Base-by-base conservation (phyloP, 2,113 vertebrate species). In the Elanus axillaris region DNA sequence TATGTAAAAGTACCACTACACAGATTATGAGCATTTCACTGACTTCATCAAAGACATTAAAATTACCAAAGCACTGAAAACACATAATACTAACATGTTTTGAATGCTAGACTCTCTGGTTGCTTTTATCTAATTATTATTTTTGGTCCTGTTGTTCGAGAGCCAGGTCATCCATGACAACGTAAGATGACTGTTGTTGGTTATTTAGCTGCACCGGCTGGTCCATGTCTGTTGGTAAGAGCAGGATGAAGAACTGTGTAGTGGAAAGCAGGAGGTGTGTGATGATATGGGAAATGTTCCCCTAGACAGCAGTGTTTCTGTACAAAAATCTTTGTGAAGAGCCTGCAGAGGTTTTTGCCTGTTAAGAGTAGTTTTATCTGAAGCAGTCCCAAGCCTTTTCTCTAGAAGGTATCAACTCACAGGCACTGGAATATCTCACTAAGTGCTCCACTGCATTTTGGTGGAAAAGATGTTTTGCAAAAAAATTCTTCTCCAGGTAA, bases 21-120 rank as follows among this genome's bases (percentile, higher is more conserved):
- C 34, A 82, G 50, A 72, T 64, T 47, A 32, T 22, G 8, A 92
- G 12, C 43, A 55, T 96, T 94, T 76, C 74, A 82, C 45, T 76
- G 60, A 85, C 40, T 85, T 73, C 45, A 71, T 74, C 21, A 72
- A 79, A 86, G 34, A 32, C 29, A 48, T 53, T 52, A 50, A 66
- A 83, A 88, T 63, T 55, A 7, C 18, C 31, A 71, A 67, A 86
- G 7, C n/a, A 66, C 32, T 3, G 8, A 64, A 78, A 67, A 1
- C 11, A 62, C 5, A 7, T 63, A 53, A 18, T 31, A 14, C 6
- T 55, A 34, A 63, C 4, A 3, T 47, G 5, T 73, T 87, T 82
- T 60, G 21, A 82, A 50, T 11, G 42, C 55, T 42, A 13, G 47
- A 77, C 40, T 66, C 36, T 77, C 36, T 18, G 48, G 8, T 45